Conservation (phyloP, 2,888 invertebrate genomes). For the Mythimna ferrago region DNA sequence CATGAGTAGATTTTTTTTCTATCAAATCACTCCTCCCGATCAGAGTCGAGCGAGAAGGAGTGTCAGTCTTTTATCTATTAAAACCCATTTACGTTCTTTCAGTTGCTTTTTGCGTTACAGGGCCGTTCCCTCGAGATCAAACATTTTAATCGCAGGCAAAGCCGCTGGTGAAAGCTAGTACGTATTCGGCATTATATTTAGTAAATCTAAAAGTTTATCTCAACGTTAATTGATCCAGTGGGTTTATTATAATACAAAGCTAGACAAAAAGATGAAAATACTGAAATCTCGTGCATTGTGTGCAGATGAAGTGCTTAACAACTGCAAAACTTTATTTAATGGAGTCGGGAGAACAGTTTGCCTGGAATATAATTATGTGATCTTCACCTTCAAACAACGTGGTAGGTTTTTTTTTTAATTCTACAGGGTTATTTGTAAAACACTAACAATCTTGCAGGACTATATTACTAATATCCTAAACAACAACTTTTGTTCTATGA, state of each 20-base stretch:
- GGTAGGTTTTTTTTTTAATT: neutral
- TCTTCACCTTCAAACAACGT: neutral
- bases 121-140: neutral
- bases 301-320: constrained; percentile 19
- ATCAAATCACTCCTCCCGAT: too few species aligned
- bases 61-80: too few species aligned
- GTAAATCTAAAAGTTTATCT: constrained; percentile 21
- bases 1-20: too few species aligned
- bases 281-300: constrained; percentile 19
- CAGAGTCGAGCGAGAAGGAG: too few species aligned
- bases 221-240: constrained; percentile 6
- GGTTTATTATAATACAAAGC: constrained; percentile 12
- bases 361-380: neutral
- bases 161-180: neutral
- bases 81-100: too few species aligned
- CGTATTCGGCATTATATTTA: neutral
- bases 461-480: too few species aligned
- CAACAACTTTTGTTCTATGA: too few species aligned
- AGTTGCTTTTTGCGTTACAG: neutral
- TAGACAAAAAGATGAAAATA: constrained; percentile 8
- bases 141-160: neutral
- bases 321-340: constrained; percentile 21
- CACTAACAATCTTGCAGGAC: too few species aligned
- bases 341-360: constrained; percentile 7
- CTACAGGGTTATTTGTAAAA: too few species aligned